Conservation (phyloP, 2,888 invertebrate genomes). For the Dicyrtoma fusca region DNA sequence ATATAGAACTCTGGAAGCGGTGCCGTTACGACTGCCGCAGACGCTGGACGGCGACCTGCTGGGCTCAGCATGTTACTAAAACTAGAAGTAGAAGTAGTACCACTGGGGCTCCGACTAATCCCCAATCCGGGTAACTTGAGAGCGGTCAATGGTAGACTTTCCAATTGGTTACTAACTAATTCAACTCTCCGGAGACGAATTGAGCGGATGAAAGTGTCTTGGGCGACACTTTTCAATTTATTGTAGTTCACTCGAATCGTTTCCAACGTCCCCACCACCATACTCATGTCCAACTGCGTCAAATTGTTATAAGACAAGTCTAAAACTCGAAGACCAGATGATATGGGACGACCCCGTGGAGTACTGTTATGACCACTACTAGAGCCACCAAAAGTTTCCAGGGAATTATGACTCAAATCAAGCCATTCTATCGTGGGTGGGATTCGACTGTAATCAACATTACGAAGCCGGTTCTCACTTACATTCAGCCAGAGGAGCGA, state of each 20-base stretch:
- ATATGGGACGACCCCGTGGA: no score
- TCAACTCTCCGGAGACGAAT: constrained; percentile 81
- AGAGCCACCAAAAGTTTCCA: constrained; percentile 27
- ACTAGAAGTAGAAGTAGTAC: no score
- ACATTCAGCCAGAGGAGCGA: constrained; percentile 85
- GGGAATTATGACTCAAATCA: constrained; percentile 66
- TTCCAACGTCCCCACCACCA: constrained; percentile 86
- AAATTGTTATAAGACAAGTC: constrained; percentile 90
- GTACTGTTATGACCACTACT: not conserved
- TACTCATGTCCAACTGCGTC: constrained; percentile 77
- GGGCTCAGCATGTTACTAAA: no score
- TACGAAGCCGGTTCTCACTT: constrained; percentile 83
- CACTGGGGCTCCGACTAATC: no score
- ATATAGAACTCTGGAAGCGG: constrained; percentile 87
- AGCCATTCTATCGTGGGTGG: constrained; percentile 83
- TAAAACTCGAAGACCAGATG: constrained; percentile 66
- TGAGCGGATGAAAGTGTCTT: constrained; percentile 85
- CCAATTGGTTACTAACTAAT: constrained; percentile 87
- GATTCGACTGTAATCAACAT: constrained; percentile 84
- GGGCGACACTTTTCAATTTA: constrained; percentile 76
- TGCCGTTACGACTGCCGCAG: constrained; percentile 64
- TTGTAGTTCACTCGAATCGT: constrained; percentile 87
- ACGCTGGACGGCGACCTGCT: constrained; percentile 60
- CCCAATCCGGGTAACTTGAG: constrained; percentile 64
- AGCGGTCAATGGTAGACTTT: constrained; percentile 84